Evolutionary conservation across 2,797 vertebrate genomes (phyloP).

Genomic region (Varecia variegata): DNA sequence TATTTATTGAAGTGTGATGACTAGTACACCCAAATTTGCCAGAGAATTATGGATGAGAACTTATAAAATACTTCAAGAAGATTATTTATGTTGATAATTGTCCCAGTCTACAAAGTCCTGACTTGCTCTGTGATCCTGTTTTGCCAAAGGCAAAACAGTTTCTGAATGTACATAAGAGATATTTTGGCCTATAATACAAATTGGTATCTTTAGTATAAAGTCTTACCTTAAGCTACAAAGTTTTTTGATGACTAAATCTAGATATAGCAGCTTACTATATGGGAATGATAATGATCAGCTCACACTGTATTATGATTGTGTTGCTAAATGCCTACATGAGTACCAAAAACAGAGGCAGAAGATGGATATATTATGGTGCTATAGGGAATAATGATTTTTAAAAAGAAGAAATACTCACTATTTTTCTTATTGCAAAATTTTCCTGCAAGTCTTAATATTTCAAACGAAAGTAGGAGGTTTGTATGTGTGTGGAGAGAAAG

Average conservation of each 20-base stretch:
- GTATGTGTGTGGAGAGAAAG: neutral
- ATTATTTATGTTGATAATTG: constrained; percentile 45
- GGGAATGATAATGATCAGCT: neutral
- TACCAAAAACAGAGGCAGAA: neutral
- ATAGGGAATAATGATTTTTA: neutral
- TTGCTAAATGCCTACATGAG: neutral
- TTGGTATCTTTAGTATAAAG: constrained; percentile 36
- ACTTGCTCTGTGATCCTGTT: constrained; percentile 35
- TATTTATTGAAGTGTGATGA: neutral
- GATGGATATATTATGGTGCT: neutral
- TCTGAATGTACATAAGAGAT: neutral
- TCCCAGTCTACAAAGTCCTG: constrained; percentile 21
- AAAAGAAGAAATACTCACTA: neutral
- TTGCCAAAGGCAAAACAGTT: constrained; percentile 43
- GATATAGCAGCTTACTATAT: constrained; percentile 10
- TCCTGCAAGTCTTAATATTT: constrained; percentile 10
- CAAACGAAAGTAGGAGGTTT: neutral
- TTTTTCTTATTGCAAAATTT: neutral
- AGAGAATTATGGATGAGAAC: neutral
- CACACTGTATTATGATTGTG: neutral
- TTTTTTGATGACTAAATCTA: constrained; percentile 42
- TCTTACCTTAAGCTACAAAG: constrained; percentile 13
- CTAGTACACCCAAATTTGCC: neutral
- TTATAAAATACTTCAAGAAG: constrained; percentile 21
- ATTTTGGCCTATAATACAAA: constrained; percentile 37